These are phyloP conservation scores for Anhinga rufa DNA, from an alignment of 2,113 vertebrate species.

Conservation along the genomic window DNA sequence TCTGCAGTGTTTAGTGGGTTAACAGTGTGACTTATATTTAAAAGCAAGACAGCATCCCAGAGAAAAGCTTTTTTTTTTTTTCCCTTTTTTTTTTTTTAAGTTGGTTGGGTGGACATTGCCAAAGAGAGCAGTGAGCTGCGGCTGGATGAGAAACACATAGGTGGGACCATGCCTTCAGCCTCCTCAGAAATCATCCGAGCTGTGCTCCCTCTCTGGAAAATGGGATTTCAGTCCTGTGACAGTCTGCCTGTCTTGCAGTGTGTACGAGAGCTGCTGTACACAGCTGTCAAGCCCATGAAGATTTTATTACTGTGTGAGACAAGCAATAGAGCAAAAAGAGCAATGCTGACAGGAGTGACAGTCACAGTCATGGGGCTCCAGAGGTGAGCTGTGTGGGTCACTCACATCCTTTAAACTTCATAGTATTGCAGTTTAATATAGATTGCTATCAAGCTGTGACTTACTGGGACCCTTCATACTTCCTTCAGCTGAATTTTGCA, in stretches of 20 bases:
- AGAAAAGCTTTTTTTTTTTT: background rate
- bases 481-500: background rate
- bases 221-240: background rate
- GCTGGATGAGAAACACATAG: background rate
- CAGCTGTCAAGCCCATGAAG: background rate
- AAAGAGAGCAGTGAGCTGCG: accelerated
- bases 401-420: background rate
- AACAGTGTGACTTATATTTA: background rate
- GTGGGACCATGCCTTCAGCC: background rate
- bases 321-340: background rate
- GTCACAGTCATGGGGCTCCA: background rate
- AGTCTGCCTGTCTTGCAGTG: background rate
- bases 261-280: accelerated
- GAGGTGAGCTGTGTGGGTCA: background rate
- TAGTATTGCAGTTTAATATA: background rate
- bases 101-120: background rate
- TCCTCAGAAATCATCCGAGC: background rate
- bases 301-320: background rate
- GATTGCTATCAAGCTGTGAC: background rate
- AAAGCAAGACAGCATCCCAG: background rate
- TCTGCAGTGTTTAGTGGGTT: background rate
- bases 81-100: background rate
- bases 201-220: background rate
- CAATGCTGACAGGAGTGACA: background rate
- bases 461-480: background rate